Percentiles rank a stretch among this genome's conserved stretches.
Conservation (phyloP, 2,113 vertebrate genomes). For the Cygnus atratus region DNA sequence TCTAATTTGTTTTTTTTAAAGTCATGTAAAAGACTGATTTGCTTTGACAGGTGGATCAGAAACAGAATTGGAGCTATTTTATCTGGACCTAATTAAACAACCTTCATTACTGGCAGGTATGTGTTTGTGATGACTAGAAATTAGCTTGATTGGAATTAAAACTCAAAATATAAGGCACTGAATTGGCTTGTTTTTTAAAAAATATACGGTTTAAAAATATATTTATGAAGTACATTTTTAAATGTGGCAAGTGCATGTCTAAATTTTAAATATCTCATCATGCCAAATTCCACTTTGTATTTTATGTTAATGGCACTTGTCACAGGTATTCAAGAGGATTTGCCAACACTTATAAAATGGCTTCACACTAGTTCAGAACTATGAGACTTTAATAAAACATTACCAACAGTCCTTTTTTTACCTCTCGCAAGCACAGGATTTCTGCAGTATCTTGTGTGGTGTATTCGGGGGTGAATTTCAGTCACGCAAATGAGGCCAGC, state of each 20-base stretch:
- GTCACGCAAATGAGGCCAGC: not conserved
- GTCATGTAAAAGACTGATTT: slow-evolving; percentile 85
- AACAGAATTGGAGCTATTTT: slow-evolving; percentile 86
- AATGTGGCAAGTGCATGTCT: slow-evolving; percentile 68
- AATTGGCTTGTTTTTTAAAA: slow-evolving; percentile 73
- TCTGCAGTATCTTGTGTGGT: slow-evolving; percentile 26
- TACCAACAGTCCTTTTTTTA: slow-evolving; percentile 24
- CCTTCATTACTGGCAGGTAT: slow-evolving; percentile 84
- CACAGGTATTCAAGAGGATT: slow-evolving; percentile 55
- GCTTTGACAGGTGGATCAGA: slow-evolving; percentile 87
- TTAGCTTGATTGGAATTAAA: slow-evolving; percentile 86
- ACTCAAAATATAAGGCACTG: slow-evolving; percentile 78
- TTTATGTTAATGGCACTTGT: slow-evolving; percentile 40
- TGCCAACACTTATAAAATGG: slow-evolving; percentile 20
- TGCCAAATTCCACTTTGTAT: slow-evolving; percentile 61
- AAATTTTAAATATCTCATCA: slow-evolving; percentile 72
- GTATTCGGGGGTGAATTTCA: slow-evolving; percentile 21
- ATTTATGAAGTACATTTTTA: slow-evolving; percentile 69
- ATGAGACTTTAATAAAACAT: slow-evolving; percentile 59
- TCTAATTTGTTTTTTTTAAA: slow-evolving; percentile 83
- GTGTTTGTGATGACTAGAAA: slow-evolving; percentile 84
- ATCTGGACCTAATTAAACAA: slow-evolving; percentile 86
- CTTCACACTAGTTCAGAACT: slow-evolving; percentile 34
- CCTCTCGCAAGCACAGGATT: slow-evolving; percentile 1
- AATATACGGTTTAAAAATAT: slow-evolving; percentile 73